Conservation (phyloP, 2,797 vertebrate species). For the Anableps anableps region DNA sequence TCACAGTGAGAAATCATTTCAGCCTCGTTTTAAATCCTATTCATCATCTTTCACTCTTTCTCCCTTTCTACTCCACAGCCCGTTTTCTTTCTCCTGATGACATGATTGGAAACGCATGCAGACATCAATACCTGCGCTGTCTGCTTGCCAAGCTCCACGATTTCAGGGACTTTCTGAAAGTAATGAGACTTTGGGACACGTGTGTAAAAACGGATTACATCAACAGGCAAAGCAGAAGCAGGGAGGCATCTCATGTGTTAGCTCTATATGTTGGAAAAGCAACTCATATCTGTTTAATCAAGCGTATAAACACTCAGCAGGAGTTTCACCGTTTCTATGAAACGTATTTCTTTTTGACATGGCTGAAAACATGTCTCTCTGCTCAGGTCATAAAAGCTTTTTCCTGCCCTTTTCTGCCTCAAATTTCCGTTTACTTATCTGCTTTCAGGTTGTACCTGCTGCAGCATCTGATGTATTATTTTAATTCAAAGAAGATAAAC, state of each 20-base stretch:
- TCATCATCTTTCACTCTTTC: background rate
- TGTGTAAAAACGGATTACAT: conserved; percentile 42
- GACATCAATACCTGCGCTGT: conserved; percentile 43
- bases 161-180: conserved; percentile 29
- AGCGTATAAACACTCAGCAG: conserved; percentile 35
- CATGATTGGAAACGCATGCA: conserved; percentile 22
- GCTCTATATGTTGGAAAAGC: background rate
- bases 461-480: conserved; percentile 35
- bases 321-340: conserved; percentile 9
- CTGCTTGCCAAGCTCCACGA: conserved; percentile 7
- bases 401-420: conserved; percentile 26
- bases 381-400: conserved; percentile 45
- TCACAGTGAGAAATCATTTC: conserved; percentile 3
- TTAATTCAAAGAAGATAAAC: conserved; percentile 46
- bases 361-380: conserved; percentile 42
- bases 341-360: conserved; percentile 38
- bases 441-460: background rate
- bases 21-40: background rate
- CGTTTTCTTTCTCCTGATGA: background rate
- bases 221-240: background rate
- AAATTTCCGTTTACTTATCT: conserved; percentile 6
- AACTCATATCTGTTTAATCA: conserved; percentile 15
- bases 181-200: conserved; percentile 38
- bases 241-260: conserved; percentile 37
- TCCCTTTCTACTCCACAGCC: background rate